Percentiles rank a stretch among this genome's conserved stretches.
These are phyloP conservation scores for Amphimallon solstitiale DNA, from an alignment of 2,888 invertebrate species.

Conservation along the genomic window DNA sequence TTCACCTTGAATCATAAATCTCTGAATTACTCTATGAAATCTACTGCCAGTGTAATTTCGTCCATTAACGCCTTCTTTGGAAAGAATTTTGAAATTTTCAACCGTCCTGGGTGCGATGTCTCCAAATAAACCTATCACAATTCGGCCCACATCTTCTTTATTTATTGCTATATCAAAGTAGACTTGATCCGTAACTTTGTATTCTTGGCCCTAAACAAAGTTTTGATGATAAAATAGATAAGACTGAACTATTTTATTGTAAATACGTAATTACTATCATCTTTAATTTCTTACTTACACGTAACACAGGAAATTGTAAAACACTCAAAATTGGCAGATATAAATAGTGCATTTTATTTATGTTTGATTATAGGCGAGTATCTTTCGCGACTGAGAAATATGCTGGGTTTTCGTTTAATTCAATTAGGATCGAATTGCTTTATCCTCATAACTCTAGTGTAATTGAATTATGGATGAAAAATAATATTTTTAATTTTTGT, in stretches of 20 bases:
- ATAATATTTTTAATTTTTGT: too few species aligned
- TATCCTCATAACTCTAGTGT: neutral
- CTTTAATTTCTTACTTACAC: neutral
- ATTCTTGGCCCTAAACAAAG: constrained; percentile 68
- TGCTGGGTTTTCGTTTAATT: neutral
- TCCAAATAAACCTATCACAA: constrained; percentile 90
- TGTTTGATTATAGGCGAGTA: neutral
- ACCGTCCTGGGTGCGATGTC: constrained; percentile 86
- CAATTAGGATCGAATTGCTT: neutral
- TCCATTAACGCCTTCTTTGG: constrained; percentile 78
- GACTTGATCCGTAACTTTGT: constrained; percentile 81
- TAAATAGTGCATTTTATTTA: neutral
- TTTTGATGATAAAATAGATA: neutral
- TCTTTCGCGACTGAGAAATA: neutral
- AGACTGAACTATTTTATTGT: neutral
- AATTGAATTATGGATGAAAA: neutral
- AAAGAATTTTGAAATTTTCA: constrained; percentile 85
- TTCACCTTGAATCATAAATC: constrained; percentile 92
- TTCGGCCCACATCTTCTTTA: constrained; percentile 76
- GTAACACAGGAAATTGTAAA: neutral
- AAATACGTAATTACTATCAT: neutral
- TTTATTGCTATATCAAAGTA: constrained; percentile 84
- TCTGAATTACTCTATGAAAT: constrained; percentile 87
- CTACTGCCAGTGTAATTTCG: constrained; percentile 80
- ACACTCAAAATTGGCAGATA: neutral